Conservation (phyloP, 2,888 invertebrate genomes). For the Drosophila buzzatii region DNA sequence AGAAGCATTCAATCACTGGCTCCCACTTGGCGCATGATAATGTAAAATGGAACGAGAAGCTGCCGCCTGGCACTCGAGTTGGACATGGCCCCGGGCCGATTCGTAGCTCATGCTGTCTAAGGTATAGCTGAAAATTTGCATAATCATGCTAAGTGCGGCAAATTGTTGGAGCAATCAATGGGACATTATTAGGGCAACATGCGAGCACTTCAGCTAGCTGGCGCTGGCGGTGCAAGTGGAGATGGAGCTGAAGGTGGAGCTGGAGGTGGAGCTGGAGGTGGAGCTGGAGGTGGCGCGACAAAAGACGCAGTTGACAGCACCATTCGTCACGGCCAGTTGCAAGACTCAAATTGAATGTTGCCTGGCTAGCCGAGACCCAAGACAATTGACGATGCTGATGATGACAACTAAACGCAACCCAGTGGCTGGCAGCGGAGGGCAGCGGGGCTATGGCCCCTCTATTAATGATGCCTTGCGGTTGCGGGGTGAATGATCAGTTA, state of each 20-base stretch:
- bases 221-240: not conserved
- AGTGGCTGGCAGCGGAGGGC: too few relatives aligned
- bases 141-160: constrained; percentile 65
- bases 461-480: constrained; percentile 55
- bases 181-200: constrained; percentile 70
- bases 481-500: constrained; percentile 75
- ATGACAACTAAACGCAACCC: constrained; percentile 37
- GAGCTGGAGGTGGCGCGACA: constrained; percentile 9
- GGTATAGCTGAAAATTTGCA: constrained; percentile 58
- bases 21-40: constrained; percentile 50
- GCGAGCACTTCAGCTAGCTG: constrained; percentile 55
- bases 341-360: constrained; percentile 4
- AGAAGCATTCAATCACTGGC: constrained; percentile 56
- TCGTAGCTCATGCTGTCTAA: constrained; percentile 2
- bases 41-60: constrained; percentile 49
- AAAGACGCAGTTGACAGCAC: constrained; percentile 64
- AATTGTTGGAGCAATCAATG: constrained; percentile 55
- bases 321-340: constrained; percentile 55
- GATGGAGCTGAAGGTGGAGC: not conserved
- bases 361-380: constrained; percentile 7
- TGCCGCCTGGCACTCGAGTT: constrained; percentile 38
- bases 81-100: constrained; percentile 32
- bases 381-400: constrained; percentile 4
- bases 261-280: not conserved
- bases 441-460: constrained; percentile 20